Evolutionary conservation across 2,888 invertebrate genomes (phyloP).

Genomic region (Lasiommata megera): DNA sequence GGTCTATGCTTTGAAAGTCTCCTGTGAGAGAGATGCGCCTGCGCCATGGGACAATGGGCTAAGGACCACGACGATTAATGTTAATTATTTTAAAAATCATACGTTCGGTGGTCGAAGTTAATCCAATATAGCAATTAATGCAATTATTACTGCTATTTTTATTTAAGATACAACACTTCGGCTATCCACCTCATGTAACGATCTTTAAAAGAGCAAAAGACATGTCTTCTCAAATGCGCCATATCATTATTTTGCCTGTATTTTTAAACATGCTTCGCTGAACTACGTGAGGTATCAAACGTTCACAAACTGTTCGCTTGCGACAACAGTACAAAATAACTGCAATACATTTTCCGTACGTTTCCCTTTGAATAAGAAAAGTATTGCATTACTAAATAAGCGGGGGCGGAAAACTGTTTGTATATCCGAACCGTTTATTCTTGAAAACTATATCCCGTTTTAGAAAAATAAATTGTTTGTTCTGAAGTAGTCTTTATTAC

Average conservation of each 20-base stretch:
- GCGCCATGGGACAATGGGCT: too few relatives aligned
- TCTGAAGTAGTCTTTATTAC: conserved; percentile 25
- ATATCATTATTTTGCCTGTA: conserved; percentile 17
- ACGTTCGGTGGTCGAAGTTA: too few relatives aligned
- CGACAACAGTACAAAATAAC: conserved; percentile 29
- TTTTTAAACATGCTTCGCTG: conserved; percentile 9
- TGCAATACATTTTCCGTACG: conserved; percentile 38
- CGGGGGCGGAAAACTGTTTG: conserved; percentile 53
- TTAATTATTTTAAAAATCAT: too few relatives aligned
- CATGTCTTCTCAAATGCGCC: neutral
- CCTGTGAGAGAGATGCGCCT: too few relatives aligned
- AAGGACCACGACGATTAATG: too few relatives aligned
- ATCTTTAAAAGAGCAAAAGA: neutral
- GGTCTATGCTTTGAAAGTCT: too few relatives aligned
- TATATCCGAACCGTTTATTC: conserved; percentile 43
- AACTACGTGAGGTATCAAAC: conserved; percentile 24
- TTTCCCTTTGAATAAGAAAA: conserved; percentile 40
- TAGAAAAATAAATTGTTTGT: neutral
- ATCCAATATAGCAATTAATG: too few relatives aligned
- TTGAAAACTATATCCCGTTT: conserved; percentile 28
- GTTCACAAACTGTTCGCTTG: conserved; percentile 22
- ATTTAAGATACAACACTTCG: too few relatives aligned
- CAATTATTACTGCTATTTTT: too few relatives aligned
- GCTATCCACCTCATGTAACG: too few relatives aligned
- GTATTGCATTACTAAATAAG: conserved; percentile 60